Evolutionary conservation across 2,888 invertebrate species (phyloP).

Genomic region (Stegophylla sp.): DNA sequence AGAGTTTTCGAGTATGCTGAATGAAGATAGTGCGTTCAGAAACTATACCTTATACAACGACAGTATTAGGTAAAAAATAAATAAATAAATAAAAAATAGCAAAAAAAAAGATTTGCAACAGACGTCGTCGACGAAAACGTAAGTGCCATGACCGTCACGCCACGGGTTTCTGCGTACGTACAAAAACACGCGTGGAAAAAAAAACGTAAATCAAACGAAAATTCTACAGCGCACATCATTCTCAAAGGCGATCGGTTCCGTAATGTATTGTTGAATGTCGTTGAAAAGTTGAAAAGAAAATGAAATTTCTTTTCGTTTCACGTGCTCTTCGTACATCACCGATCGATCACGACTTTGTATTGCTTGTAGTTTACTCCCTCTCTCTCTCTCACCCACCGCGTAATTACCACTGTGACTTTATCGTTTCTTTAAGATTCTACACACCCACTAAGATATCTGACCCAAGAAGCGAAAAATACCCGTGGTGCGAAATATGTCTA

Average conservation of each 20-base stretch:
- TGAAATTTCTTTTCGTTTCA: not conserved
- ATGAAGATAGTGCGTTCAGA: slow-evolving; percentile 27
- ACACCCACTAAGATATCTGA: too few species aligned
- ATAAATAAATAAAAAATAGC: too few species aligned
- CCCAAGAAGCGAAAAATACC: too few species aligned
- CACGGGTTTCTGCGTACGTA: not conserved
- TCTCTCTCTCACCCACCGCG: too few species aligned
- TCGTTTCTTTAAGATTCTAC: too few species aligned
- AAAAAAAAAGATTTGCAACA: not conserved
- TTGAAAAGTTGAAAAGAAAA: too few species aligned
- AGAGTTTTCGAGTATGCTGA: slow-evolving; percentile 45
- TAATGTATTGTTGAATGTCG: too few species aligned
- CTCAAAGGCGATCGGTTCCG: too few species aligned
- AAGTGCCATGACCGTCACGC: not conserved
- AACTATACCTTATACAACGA: slow-evolving; percentile 31
- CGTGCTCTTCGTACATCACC: not conserved
- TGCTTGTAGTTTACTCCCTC: too few species aligned
- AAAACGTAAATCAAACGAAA: not conserved
- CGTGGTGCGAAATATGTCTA: too few species aligned
- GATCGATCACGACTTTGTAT: not conserved
- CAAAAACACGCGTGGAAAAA: too few species aligned
- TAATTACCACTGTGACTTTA: too few species aligned
- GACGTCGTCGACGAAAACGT: not conserved
- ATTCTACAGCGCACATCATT: not conserved
- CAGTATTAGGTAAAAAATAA: slow-evolving; percentile 39